Percentiles rank a stretch among this genome's conserved stretches.
These are phyloP conservation scores for Synanceia verrucosa DNA, from an alignment of 2,797 vertebrate species.

Conservation along the genomic window DNA sequence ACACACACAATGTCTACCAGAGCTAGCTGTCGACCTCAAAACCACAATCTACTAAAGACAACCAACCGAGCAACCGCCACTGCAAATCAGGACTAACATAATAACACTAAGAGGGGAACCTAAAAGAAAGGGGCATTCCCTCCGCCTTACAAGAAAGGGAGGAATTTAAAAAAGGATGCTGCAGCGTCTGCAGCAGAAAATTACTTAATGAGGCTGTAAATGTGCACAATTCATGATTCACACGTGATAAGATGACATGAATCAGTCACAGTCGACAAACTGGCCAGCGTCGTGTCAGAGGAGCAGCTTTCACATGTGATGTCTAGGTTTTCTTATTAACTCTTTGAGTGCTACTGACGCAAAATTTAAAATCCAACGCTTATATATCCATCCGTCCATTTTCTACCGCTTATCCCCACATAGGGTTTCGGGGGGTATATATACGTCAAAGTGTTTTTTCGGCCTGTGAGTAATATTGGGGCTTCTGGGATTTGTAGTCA, in stretches of 20 bases:
- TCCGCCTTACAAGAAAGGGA: constrained; percentile 5
- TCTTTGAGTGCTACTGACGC: no score
- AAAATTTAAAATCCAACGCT: no score
- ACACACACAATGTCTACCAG: constrained; percentile 17
- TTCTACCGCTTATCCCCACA: no score
- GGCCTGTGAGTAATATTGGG: no score
- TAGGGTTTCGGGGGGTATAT: no score
- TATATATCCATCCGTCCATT: no score
- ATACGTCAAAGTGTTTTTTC: no score
- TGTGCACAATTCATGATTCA: constrained; percentile 23
- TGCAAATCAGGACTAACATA: constrained; percentile 39
- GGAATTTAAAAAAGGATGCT: constrained; percentile 6
- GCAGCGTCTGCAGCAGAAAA: constrained; percentile 15
- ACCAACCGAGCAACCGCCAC: constrained; percentile 35
- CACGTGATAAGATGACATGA: constrained; percentile 6
- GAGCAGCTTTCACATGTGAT: constrained; percentile 46
- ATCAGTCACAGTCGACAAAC: constrained; percentile 28
- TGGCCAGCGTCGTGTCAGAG: constrained; percentile 29
- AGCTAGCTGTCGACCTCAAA: constrained; percentile 31
- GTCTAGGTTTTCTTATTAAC: constrained; percentile 62
- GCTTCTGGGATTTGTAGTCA: no score
- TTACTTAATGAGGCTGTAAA: constrained; percentile 9
- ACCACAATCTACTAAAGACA: constrained; percentile 41
- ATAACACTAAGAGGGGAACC: constrained; percentile 47
- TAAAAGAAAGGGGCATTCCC: constrained; percentile 52